Conservation (phyloP, 2,113 vertebrate genomes). For the Gavialis gangeticus region DNA sequence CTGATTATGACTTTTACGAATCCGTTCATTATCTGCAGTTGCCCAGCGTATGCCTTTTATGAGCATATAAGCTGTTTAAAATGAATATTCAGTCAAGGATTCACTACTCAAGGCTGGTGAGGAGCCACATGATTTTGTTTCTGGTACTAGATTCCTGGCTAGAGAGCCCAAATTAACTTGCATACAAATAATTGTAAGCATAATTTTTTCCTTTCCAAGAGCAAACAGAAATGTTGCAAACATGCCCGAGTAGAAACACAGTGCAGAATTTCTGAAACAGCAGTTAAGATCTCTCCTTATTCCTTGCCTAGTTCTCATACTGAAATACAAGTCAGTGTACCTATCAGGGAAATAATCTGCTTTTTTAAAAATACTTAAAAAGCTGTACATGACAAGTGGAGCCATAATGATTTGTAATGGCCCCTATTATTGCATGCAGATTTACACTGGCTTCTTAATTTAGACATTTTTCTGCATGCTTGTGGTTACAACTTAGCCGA, state of each 20-base stretch:
- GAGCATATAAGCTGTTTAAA: not conserved
- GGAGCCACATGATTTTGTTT: not conserved
- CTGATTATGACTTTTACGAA: constrained; percentile 53
- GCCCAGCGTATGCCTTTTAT: constrained; percentile 43
- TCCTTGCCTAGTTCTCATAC: not conserved
- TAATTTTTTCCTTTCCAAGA: constrained; percentile 12
- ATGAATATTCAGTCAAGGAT: constrained; percentile 1
- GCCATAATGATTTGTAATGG: not conserved
- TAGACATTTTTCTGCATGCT: not conserved
- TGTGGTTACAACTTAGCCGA: not conserved
- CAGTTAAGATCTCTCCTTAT: not conserved
- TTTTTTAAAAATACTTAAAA: not conserved
- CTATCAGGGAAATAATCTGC: not conserved
- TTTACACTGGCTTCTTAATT: not conserved
- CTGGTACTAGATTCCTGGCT: not conserved
- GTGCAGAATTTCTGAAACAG: not conserved
- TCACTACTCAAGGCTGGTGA: not conserved
- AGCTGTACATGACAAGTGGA: not conserved
- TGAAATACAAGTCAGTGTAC: not conserved
- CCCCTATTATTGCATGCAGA: not conserved
- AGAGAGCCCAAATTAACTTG: not conserved
- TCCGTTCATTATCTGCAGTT: constrained; percentile 61
- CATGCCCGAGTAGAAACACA: not conserved
- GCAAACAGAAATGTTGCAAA: not conserved
- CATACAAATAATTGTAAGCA: not conserved